Base-by-base conservation (phyloP, 1,140 invertebrate species). In the Forficula auricularia region DNA sequence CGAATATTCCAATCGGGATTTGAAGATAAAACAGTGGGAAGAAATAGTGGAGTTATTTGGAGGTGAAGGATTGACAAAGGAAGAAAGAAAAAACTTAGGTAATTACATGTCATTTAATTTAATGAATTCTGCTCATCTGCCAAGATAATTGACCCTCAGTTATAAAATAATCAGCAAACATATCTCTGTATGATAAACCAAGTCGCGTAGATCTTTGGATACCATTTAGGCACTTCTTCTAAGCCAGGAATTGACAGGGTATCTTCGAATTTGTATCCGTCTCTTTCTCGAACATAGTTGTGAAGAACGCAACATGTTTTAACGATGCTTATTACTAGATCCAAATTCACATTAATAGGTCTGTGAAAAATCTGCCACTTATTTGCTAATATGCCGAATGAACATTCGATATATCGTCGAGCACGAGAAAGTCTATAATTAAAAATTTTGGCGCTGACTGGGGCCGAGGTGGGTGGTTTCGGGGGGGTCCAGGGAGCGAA, bases 311-410 rank as follows among this genome's bases (percentile, higher is more conserved):
- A 43, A 27, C 44, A 48, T 16, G 54, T 50, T 3, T 52, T 41
- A 40, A 57, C 50, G 40, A 62, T 48, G 35, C 53, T 53, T 36
- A 52, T 47, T 18, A 48, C 56, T 18, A 46, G 56, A 46, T 53
- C 48, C 40, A 55, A 48, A 30, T 50, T 48, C 19, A 53, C 41
- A 44, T 60, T 48, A 9, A 64, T 54, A 34, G 56, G 42, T 33
- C 38, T 55, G n/a, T 52, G 45, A 44, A 62, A 61, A 20, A 63
- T 48, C 37, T 55, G 16, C 50, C 58, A 63, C 37, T 46, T 46
- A n/a, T 50, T 37, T 13, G 52, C 52, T 31, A 66, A 40, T 33
- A 68, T 63, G 1, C 61, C 63, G 53, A 67, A 68, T 3, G 56
- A 52, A 53, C 62, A 65, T 52, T 69, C 63, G 6, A 67, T 53